Conservation (phyloP, 2,888 invertebrate species). For the Cyaniris semiargus region DNA sequence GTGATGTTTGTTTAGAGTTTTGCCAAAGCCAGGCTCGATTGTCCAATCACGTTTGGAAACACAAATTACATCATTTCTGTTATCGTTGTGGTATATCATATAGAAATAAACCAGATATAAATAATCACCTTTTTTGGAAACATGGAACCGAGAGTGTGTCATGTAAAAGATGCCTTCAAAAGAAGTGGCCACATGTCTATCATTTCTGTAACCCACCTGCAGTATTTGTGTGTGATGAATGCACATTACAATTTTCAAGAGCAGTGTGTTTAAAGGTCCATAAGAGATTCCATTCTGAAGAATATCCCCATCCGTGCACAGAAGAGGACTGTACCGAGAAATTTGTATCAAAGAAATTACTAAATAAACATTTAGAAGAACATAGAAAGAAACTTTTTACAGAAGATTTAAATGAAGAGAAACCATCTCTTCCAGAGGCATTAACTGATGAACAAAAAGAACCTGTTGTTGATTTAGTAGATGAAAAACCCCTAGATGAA, state of each 20-base stretch:
- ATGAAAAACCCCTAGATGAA: slow-evolving; percentile 61
- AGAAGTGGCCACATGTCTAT: slow-evolving; percentile 95
- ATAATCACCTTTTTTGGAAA: slow-evolving; percentile 95
- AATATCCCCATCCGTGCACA: slow-evolving; percentile 86
- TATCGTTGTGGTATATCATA: slow-evolving; percentile 94
- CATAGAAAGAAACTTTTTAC: slow-evolving; percentile 74
- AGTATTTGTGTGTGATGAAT: slow-evolving; percentile 90
- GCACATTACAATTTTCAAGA: slow-evolving; percentile 86
- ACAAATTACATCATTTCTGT: slow-evolving; percentile 92
- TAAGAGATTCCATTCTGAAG: slow-evolving; percentile 87
- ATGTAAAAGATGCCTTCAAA: slow-evolving; percentile 92
- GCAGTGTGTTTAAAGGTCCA: slow-evolving; percentile 92
- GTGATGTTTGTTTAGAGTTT: slow-evolving; percentile 92
- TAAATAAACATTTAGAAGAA: slow-evolving; percentile 84
- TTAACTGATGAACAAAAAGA: slow-evolving; percentile 58
- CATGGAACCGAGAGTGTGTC: slow-evolving; percentile 93
- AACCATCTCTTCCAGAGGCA: slow-evolving; percentile 49
- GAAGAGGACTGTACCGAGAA: slow-evolving; percentile 86
- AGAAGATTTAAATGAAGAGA: slow-evolving; percentile 59
- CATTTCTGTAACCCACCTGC: slow-evolving; percentile 93
- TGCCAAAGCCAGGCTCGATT: slow-evolving; percentile 89
- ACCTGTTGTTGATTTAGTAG: slow-evolving; percentile 65
- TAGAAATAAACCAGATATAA: slow-evolving; percentile 92
- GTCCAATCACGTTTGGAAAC: slow-evolving; percentile 94
- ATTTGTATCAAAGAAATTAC: slow-evolving; percentile 90